phyloP scores from a whole-genome alignment of 1,140 invertebrate genomes.

The Camponotus vicinus region DNA sequence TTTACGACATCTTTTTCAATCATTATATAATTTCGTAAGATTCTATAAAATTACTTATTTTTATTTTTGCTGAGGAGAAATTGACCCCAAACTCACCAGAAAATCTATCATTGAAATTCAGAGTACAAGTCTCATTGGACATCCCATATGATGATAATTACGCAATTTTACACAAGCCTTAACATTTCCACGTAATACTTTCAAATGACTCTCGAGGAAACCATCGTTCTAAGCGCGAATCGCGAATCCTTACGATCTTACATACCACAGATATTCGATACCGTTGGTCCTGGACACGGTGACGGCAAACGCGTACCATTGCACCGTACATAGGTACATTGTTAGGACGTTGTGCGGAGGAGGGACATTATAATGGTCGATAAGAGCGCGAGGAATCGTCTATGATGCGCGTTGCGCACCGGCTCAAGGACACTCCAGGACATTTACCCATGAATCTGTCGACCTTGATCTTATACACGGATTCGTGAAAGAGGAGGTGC shows the following conservation, averaged over 20 bases:
- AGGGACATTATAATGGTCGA: conserved; percentile 66
- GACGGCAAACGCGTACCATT: conserved; percentile 22
- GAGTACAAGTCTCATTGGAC: neutral
- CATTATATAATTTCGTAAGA: too few relatives aligned
- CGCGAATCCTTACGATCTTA: neutral
- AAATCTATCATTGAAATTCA: conserved; percentile 2
- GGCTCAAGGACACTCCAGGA: conserved; percentile 82
- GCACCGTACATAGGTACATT: conserved; percentile 54
- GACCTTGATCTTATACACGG: conserved; percentile 79
- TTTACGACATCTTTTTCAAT: too few relatives aligned
- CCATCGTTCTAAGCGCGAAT: neutral
- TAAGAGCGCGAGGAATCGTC: conserved; percentile 54
- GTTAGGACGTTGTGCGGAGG: conserved; percentile 49
- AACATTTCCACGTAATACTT: too few relatives aligned
- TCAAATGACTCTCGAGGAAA: neutral
- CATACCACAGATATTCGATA: neutral
- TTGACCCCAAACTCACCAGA: too few relatives aligned
- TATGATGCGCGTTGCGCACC: conserved; percentile 44
- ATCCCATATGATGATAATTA: neutral
- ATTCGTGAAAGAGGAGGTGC: conserved; percentile 44
- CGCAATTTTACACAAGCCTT: too few relatives aligned
- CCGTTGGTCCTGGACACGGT: conserved; percentile 12
- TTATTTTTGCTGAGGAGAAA: too few relatives aligned
- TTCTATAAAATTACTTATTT: too few relatives aligned
- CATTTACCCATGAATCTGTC: conserved; percentile 80